Conservation (phyloP, 2,888 invertebrate genomes). For the Perdita meconis region DNA sequence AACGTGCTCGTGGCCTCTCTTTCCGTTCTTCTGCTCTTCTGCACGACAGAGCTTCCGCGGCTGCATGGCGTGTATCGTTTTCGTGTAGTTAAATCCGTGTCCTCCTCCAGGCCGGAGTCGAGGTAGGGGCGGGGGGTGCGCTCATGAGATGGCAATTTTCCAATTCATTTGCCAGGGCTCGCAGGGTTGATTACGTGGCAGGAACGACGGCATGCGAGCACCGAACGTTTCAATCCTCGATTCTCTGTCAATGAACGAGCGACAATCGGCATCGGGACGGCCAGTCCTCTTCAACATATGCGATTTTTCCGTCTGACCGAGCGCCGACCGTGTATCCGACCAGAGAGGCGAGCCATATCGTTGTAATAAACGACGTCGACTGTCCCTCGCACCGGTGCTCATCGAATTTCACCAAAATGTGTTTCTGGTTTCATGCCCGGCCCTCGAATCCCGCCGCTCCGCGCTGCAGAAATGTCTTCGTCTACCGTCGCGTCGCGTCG, state of each 20-base stretch:
- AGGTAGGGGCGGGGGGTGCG: no score
- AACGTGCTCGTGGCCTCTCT: neutral
- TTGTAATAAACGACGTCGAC: no score
- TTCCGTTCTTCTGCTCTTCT: neutral
- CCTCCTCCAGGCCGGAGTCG: constrained; percentile 8
- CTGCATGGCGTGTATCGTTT: constrained; percentile 45
- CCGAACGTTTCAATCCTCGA: constrained; percentile 55
- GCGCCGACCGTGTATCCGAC: no score
- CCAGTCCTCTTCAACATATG: no score
- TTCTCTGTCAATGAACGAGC: constrained; percentile 9
- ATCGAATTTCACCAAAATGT: no score
- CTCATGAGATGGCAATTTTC: constrained; percentile 56
- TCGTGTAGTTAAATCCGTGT: constrained; percentile 46
- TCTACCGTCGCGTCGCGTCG: no score
- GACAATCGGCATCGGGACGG: constrained; percentile 7
- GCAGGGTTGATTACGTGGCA: constrained; percentile 45
- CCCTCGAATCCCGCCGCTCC: no score
- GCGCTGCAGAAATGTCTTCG: no score
- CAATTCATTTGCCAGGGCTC: constrained; percentile 52
- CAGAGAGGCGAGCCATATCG: no score
- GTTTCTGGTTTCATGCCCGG: no score
- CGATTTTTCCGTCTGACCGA: no score
- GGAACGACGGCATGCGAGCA: constrained; percentile 17
- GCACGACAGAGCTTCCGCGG: constrained; percentile 30
- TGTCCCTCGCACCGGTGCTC: no score